Percentiles rank a stretch among this genome's conserved stretches.
phyloP scores from a whole-genome alignment of 2,113 vertebrate species.

The Galemys pyrenaicus region DNA sequence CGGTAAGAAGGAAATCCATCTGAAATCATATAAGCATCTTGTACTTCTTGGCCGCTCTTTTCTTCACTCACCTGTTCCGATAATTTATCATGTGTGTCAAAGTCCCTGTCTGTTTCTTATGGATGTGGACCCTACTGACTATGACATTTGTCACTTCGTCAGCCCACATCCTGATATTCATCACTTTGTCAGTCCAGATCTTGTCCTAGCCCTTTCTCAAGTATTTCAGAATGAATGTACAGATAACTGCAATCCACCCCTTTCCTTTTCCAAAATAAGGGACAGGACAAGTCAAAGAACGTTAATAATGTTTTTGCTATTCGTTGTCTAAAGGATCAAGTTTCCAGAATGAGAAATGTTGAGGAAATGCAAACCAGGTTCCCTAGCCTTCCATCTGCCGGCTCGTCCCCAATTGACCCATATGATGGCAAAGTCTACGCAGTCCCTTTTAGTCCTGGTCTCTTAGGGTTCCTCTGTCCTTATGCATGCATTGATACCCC shows the following conservation, averaged over 20 bases:
- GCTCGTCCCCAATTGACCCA: not conserved
- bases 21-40: not conserved
- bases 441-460: not conserved
- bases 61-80: not conserved
- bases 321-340: not conserved
- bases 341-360: not conserved
- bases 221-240: conserved; percentile 22
- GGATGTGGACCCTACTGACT: not conserved
- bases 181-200: not conserved
- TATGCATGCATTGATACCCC: not conserved
- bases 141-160: conserved; percentile 17
- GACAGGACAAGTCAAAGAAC: not conserved
- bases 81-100: not conserved
- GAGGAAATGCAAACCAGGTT: not conserved
- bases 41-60: not conserved
- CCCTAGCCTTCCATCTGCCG: not conserved
- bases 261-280: not conserved
- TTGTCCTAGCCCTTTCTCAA: not conserved
- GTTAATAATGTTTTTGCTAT: not conserved
- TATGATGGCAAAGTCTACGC: not conserved
- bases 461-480: not conserved
- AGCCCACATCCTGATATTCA: not conserved
- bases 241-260: not conserved
- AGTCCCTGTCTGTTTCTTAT: not conserved
- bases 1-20: not conserved